Base-by-base conservation (phyloP, 1,140 invertebrate genomes). In the Trichogramma pretiosum region DNA sequence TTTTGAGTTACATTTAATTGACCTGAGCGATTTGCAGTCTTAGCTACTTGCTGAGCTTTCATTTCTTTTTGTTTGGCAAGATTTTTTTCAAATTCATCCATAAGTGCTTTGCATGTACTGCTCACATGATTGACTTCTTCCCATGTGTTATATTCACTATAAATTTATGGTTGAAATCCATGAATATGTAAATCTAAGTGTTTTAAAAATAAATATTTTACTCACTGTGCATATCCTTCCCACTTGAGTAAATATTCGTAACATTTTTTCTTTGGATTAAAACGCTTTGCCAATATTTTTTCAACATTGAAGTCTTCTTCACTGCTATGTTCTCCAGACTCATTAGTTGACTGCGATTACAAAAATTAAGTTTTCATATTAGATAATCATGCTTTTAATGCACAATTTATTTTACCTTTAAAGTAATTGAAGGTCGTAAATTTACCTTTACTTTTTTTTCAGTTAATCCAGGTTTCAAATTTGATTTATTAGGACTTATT, bases 211-310 rank as follows among this genome's bases (percentile, higher is more conserved):
- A 49, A 45, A 41, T 52, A 52, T 41, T 54, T 40, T 44, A 79
- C 79, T 76, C 54, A 84, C 80, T 82, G 78, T 19, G 78, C 70
- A 58, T 81, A 84, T 48, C 83, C 81, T 63, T 87, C 84, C 86
- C 86, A 89, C 65, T 89, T 89, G 11, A 89, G 74, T 55, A 87
- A 67, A 67, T 87, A 89, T 67, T 89, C 86, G 53, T 82, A 81
- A 45, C 79, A 80, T 61, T 81, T 83, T 45, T 80, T 82, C 34
- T 83, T 77, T 5, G 83, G 81, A 70, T 88, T 89, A 59, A 81
- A 87, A 13, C 86, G 73, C 63, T 87, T 87, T 9, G 84, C 84
- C 24, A 88, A 73, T 50, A 89, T 87, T 69, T 84, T 85, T 60
- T 89, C 85, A 3, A 87, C 81, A 4, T 76, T 70, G 60, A 77